Conservation (phyloP, 2,113 vertebrate species). For the Caracal caracal region DNA sequence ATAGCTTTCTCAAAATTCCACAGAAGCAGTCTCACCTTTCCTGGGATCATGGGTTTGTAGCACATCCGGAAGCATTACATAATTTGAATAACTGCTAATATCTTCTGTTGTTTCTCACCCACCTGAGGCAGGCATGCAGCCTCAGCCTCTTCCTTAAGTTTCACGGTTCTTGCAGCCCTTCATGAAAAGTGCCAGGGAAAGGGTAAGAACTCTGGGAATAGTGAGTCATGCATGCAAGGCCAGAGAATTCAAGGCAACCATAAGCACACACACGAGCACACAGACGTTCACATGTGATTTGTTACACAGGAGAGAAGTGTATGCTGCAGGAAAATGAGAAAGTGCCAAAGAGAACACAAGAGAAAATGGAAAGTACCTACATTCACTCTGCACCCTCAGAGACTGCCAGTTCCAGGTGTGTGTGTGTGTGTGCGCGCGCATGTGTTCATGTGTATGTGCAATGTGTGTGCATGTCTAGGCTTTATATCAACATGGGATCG, state of each 20-base stretch:
- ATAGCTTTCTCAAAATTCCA: background rate
- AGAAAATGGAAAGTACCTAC: background rate
- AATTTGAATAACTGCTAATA: background rate
- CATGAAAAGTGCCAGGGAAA: background rate
- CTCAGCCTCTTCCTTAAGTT: background rate
- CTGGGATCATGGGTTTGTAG: background rate
- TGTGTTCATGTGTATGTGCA: fast-evolving
- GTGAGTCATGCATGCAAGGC: background rate
- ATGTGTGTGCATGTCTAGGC: fast-evolving
- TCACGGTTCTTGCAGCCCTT: background rate
- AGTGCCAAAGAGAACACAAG: background rate
- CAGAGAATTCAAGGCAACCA: background rate
- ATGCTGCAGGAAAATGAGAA: background rate
- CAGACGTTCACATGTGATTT: background rate
- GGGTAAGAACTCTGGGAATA: background rate
- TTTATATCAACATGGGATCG: background rate
- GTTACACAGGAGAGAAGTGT: background rate
- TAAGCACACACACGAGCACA: background rate
- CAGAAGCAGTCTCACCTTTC: background rate
- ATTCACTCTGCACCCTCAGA: background rate
- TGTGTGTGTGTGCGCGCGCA: fast-evolving
- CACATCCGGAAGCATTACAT: background rate
- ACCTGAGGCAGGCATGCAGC: background rate
- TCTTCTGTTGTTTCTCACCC: background rate
- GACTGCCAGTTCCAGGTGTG: background rate